Evolutionary conservation across 2,888 invertebrate genomes (phyloP).

Genomic region (Idaea straminata): DNA sequence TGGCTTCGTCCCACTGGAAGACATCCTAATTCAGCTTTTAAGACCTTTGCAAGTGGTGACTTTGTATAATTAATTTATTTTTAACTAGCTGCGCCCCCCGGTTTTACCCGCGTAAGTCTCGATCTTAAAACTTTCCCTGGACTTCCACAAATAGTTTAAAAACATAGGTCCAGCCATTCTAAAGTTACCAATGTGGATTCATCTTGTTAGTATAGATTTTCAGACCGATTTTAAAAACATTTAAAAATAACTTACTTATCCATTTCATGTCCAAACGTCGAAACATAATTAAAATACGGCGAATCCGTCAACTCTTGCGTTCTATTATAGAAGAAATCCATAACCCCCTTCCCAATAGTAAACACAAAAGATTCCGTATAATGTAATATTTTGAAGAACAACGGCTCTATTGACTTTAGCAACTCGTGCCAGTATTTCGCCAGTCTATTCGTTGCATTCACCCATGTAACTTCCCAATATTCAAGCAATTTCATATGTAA

Average conservation of each 20-base stretch:
- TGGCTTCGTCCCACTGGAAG: too few species aligned
- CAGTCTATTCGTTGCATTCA: slow-evolving; percentile 82
- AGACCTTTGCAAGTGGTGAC: too few species aligned
- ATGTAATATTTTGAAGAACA: slow-evolving; percentile 87
- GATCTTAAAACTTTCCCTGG: too few species aligned
- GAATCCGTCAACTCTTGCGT: slow-evolving; percentile 89
- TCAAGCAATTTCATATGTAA: slow-evolving; percentile 82
- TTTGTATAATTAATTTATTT: too few species aligned
- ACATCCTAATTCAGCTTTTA: too few species aligned
- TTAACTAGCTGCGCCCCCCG: too few species aligned
- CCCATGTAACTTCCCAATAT: slow-evolving; percentile 88
- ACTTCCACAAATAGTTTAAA: too few species aligned
- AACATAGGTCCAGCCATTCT: too few species aligned
- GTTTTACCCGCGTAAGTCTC: too few species aligned
- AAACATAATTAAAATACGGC: slow-evolving; percentile 89
- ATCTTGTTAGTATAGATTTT: too few species aligned
- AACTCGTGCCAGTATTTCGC: slow-evolving; percentile 87
- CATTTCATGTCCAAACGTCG: slow-evolving; percentile 89
- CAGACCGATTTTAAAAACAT: too few species aligned
- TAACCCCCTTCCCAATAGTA: slow-evolving; percentile 86
- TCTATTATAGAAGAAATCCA: slow-evolving; percentile 89
- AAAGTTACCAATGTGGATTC: too few species aligned
- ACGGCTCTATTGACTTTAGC: slow-evolving; percentile 87
- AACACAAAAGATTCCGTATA: slow-evolving; percentile 87
- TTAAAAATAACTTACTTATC: slow-evolving; percentile 71